Percentiles rank a stretch among this genome's conserved stretches.
These are phyloP conservation scores for Adrianichthys oophorus DNA, from an alignment of 2,797 vertebrate species.

Conservation along the genomic window DNA sequence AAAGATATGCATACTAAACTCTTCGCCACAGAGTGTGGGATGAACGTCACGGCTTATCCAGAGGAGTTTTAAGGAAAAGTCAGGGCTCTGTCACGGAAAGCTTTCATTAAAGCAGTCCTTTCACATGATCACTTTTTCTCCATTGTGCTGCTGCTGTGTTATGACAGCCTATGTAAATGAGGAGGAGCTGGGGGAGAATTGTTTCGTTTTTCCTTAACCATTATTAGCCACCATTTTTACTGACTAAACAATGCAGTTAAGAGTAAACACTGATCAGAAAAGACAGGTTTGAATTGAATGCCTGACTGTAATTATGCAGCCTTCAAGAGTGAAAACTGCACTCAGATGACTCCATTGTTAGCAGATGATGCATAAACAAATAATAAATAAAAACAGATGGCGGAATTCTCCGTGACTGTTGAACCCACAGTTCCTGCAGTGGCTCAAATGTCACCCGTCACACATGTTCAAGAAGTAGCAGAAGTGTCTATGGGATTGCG, in stretches of 20 bases:
- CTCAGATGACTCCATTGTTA: slow-evolving; percentile 19
- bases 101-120: slow-evolving; percentile 24
- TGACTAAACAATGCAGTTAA: slow-evolving; percentile 10
- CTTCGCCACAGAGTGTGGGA: slow-evolving; percentile 5
- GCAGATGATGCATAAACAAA: neutral
- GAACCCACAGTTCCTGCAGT: neutral
- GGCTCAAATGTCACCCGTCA: too few species aligned
- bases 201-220: slow-evolving; percentile 38
- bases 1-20: slow-evolving; percentile 14
- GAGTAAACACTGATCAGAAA: slow-evolving; percentile 14
- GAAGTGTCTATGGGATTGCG: too few species aligned
- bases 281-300: slow-evolving; percentile 26
- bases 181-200: slow-evolving; percentile 19
- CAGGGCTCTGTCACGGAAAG: slow-evolving; percentile 11
- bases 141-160: slow-evolving; percentile 21
- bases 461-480: too few species aligned
- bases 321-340: slow-evolving; percentile 37
- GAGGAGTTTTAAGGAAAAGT: slow-evolving; percentile 11
- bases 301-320: slow-evolving; percentile 24
- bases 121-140: slow-evolving; percentile 6
- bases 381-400: too few species aligned
- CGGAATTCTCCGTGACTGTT: neutral
- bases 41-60: slow-evolving; percentile 17
- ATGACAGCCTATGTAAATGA: slow-evolving; percentile 29
- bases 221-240: slow-evolving; percentile 41